phyloP scores from a whole-genome alignment of 2,888 invertebrate genomes.

The Protodeltote pygarga region DNA sequence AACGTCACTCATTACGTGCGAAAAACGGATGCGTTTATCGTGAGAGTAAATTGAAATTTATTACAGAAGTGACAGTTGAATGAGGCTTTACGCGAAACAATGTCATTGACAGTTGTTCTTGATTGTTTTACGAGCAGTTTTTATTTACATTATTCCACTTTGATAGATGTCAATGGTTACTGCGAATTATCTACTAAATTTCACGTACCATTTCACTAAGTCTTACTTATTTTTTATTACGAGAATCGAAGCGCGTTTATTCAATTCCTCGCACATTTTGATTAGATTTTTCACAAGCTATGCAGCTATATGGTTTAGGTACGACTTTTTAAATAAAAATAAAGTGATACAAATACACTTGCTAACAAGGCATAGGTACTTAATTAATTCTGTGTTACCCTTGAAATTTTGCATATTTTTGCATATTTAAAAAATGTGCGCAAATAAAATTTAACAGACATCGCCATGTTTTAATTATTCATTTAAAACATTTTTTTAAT shows the following conservation, averaged over 20 bases:
- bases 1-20: slow-evolving; percentile 62
- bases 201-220: too few relatives aligned
- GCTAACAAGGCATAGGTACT: background rate
- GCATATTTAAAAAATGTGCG: background rate
- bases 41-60: slow-evolving; percentile 54
- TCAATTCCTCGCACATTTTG: too few relatives aligned
- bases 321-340: too few relatives aligned
- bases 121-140: slow-evolving; percentile 37
- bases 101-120: slow-evolving; percentile 35
- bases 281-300: too few relatives aligned
- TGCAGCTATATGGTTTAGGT: too few relatives aligned
- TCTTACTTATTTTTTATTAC: too few relatives aligned
- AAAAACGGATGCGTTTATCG: slow-evolving; percentile 60
- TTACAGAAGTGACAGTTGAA: slow-evolving; percentile 26
- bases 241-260: too few relatives aligned
- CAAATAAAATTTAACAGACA: slow-evolving; percentile 2
- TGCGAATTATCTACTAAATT: too few relatives aligned
- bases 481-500: slow-evolving; percentile 21
- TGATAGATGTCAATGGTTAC: too few relatives aligned
- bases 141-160: slow-evolving; percentile 6
- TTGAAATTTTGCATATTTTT: slow-evolving; percentile 19
- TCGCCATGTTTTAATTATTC: slow-evolving; percentile 5
- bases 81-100: slow-evolving; percentile 27
- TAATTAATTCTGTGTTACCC: background rate
- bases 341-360: too few relatives aligned